Percentiles rank a stretch among this genome's conserved stretches.
phyloP scores from a whole-genome alignment of 2,888 invertebrate species.

The Poecilus cupreus region DNA sequence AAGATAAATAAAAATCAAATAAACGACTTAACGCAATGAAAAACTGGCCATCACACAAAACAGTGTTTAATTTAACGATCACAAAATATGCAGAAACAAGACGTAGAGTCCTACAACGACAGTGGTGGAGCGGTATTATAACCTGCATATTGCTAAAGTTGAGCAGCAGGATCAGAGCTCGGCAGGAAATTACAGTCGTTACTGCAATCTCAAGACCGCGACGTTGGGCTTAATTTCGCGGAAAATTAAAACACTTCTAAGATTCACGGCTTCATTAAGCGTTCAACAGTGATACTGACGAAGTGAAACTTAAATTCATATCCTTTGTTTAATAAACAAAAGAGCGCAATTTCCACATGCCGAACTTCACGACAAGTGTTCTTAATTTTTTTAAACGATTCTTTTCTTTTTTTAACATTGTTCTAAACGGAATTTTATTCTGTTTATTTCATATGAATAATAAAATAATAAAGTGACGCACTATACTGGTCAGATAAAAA shows the following conservation, averaged over 20 bases:
- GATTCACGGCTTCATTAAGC: conserved; percentile 58
- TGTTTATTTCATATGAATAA: neutral
- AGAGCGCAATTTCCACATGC: conserved; percentile 40
- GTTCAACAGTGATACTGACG: conserved; percentile 50
- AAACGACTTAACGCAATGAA: neutral
- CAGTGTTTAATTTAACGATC: conserved; percentile 34
- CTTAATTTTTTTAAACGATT: conserved; percentile 34
- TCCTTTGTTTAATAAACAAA: conserved; percentile 53
- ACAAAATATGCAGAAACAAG: conserved; percentile 30
- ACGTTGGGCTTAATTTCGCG: conserved; percentile 56
- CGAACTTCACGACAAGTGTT: conserved; percentile 30
- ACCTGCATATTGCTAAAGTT: conserved; percentile 57
- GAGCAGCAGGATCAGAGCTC: conserved; percentile 53
- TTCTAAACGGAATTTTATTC: neutral
- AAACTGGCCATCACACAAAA: conserved; percentile 5
- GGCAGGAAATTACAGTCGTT: conserved; percentile 59
- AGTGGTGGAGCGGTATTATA: conserved; percentile 34
- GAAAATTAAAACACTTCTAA: conserved; percentile 58
- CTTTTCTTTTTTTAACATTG: neutral
- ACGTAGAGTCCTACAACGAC: neutral
- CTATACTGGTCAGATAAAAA: neutral
- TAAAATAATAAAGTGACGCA: neutral
- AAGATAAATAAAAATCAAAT: conserved; percentile 7
- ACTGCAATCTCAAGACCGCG: conserved; percentile 58
- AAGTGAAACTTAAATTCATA: conserved; percentile 55